Percentiles rank a stretch among this genome's conserved stretches.
phyloP scores from a whole-genome alignment of 2,113 vertebrate genomes.

The Bucco capensis region DNA sequence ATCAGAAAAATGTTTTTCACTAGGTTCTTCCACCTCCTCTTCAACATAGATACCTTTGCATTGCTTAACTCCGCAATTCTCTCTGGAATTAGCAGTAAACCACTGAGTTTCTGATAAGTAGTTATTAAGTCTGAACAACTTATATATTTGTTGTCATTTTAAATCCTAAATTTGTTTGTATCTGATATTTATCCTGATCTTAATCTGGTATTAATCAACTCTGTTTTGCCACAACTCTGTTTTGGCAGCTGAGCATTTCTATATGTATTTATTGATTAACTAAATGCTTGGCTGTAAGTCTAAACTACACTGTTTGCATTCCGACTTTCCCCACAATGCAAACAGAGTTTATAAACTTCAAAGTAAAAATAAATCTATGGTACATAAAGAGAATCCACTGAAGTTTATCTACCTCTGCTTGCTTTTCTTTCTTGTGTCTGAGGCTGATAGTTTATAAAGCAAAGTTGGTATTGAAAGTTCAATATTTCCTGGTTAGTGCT shows the following conservation, averaged over 20 bases:
- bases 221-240: neutral
- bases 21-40: fast-evolving
- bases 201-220: neutral
- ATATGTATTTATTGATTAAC: neutral
- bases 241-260: neutral
- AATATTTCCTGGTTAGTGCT: neutral
- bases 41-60: neutral
- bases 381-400: neutral
- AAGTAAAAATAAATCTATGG: neutral
- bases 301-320: neutral
- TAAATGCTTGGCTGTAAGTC: neutral
- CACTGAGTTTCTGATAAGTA: neutral
- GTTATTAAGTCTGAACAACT: neutral
- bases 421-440: neutral
- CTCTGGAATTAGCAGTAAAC: neutral
- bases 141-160: neutral
- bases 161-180: neutral
- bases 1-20: neutral
- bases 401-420: neutral
- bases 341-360: neutral
- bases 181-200: neutral
- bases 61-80: neutral
- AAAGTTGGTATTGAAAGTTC: neutral
- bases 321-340: neutral
- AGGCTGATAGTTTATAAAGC: neutral